Conservation (phyloP, 2,888 invertebrate genomes). For the Eulithis prunata region DNA sequence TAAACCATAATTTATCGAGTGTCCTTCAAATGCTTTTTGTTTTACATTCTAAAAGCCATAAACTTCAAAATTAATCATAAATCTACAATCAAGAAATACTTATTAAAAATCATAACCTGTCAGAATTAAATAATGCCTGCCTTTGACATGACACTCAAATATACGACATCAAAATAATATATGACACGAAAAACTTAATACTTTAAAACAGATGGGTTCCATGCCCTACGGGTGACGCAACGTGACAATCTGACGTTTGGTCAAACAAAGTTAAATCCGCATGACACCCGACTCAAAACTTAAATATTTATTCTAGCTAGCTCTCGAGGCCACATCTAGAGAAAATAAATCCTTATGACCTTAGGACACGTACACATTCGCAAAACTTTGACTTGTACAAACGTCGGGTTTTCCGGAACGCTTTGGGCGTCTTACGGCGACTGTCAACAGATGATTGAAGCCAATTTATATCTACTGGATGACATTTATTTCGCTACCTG, state of each 20-base stretch:
- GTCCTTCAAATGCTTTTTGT: constrained; percentile 17
- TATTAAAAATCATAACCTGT: constrained; percentile 21
- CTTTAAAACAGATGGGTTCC: constrained; percentile 40
- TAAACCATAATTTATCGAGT: constrained; percentile 22
- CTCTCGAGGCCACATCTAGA: constrained; percentile 34
- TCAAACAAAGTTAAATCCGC: constrained; percentile 64
- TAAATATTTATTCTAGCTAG: constrained; percentile 62
- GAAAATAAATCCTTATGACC: constrained; percentile 43
- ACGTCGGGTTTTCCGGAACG: constrained; percentile 8
- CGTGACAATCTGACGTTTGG: constrained; percentile 39
- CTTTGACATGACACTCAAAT: constrained; percentile 23
- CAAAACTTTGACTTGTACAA: background rate
- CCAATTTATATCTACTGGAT: no score
- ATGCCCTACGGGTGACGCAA: constrained; percentile 63
- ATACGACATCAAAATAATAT: constrained; percentile 25
- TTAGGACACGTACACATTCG: constrained; percentile 42
- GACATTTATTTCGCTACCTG: no score
- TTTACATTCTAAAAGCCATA: constrained; percentile 11
- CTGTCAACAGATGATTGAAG: background rate
- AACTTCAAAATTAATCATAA: constrained; percentile 8
- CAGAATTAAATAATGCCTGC: constrained; percentile 26
- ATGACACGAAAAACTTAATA: constrained; percentile 18
- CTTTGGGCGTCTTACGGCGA: background rate
- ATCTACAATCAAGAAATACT: constrained; percentile 10
- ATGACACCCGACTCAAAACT: constrained; percentile 56